Percentiles rank a stretch among this genome's conserved stretches.
These are phyloP conservation scores for Lasiurus cinereus DNA, from an alignment of 2,113 vertebrate species.

Conservation along the genomic window DNA sequence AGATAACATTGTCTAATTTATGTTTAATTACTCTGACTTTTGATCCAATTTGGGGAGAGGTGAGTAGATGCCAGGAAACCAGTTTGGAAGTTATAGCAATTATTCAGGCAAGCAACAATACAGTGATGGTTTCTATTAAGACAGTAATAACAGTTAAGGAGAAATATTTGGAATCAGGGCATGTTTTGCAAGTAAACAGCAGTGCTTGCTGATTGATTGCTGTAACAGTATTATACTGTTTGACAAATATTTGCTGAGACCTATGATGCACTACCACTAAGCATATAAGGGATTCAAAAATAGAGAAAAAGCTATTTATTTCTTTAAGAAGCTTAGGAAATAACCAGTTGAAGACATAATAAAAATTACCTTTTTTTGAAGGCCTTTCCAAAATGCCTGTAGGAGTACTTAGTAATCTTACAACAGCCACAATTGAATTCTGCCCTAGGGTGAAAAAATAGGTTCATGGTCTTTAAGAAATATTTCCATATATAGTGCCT, in stretches of 20 bases:
- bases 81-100: background rate
- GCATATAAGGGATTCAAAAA: background rate
- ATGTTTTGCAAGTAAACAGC: background rate
- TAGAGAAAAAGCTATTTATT: constrained; percentile 11
- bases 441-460: background rate
- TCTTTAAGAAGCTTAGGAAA: constrained; percentile 5
- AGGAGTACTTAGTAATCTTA: background rate
- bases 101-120: background rate
- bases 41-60: background rate
- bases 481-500: background rate
- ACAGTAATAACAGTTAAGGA: background rate
- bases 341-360: background rate
- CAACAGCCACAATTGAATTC: background rate
- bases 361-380: background rate
- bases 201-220: background rate
- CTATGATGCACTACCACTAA: background rate
- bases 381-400: background rate
- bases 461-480: background rate
- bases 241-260: background rate
- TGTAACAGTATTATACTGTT: background rate
- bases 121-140: background rate
- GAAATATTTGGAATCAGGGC: background rate
- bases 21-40: background rate
- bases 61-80: background rate
- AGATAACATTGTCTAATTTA: background rate